Percentiles rank a stretch among this genome's conserved stretches.
Conservation (phyloP, 1,140 invertebrate species). For the Orchestia grillus region DNA sequence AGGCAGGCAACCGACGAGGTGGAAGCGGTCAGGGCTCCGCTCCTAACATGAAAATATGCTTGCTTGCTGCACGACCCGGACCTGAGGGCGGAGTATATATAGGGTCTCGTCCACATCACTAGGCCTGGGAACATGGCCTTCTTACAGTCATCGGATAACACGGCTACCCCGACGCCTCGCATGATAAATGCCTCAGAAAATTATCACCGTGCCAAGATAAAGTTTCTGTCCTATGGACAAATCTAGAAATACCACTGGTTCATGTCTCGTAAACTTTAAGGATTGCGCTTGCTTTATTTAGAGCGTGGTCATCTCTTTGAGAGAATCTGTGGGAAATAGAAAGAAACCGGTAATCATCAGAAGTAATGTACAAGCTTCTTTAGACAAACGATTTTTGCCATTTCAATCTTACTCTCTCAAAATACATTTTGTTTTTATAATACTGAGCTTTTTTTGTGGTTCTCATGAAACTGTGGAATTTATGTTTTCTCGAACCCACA, state of each 20-base stretch:
- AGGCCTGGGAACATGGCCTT: constrained; percentile 53
- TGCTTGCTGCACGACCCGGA: constrained; percentile 55
- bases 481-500: not conserved
- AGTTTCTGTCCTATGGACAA: constrained; percentile 24
- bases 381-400: too few species aligned
- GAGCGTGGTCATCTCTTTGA: not conserved
- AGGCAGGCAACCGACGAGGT: constrained; percentile 53
- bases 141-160: constrained; percentile 32
- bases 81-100: constrained; percentile 44
- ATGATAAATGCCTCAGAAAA: constrained; percentile 12
- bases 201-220: not conserved
- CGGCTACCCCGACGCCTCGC: constrained; percentile 9
- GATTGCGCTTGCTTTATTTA: not conserved
- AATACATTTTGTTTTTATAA: not conserved
- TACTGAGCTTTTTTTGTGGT: not conserved
- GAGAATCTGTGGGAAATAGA: not conserved
- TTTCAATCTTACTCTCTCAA: too few species aligned
- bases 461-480: not conserved
- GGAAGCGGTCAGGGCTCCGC: constrained; percentile 54
- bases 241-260: not conserved
- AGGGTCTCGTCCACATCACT: constrained; percentile 27
- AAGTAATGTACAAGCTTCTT: not conserved
- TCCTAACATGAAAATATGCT: constrained; percentile 51
- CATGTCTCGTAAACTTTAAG: constrained; percentile 20
- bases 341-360: not conserved